Conservation (phyloP, 2,113 vertebrate genomes). For the Labeo catla region DNA sequence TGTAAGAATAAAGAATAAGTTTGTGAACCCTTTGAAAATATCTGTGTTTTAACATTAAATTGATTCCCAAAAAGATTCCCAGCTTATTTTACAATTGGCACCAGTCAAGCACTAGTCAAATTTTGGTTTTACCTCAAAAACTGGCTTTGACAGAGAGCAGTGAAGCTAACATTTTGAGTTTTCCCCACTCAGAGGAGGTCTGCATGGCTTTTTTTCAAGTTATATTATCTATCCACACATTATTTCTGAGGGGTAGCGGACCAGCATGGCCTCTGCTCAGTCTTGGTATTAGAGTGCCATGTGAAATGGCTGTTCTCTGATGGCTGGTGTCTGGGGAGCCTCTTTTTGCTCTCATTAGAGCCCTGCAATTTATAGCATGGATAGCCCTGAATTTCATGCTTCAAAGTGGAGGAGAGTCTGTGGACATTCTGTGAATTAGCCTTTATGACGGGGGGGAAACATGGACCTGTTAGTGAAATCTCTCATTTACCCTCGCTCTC, state of each 20-base stretch:
- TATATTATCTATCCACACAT: constrained; percentile 10
- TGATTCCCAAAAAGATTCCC: too few species aligned
- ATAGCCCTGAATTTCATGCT: constrained; percentile 39
- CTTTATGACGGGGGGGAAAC: constrained; percentile 24
- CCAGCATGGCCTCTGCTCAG: constrained; percentile 1
- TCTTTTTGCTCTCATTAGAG: constrained; percentile 64
- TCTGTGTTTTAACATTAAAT: too few species aligned
- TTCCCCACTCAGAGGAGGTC: background rate
- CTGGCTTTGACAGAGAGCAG: background rate
- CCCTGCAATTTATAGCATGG: constrained; percentile 57
- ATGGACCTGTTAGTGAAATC: constrained; percentile 30
- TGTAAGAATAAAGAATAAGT: too few species aligned
- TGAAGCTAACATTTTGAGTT: background rate
- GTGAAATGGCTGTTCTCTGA: constrained; percentile 48
- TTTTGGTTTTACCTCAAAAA: background rate
- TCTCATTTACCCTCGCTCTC: background rate
- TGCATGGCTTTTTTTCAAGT: background rate
- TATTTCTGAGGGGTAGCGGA: background rate
- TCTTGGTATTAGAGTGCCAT: background rate
- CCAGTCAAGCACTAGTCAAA: background rate
- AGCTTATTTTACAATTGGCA: background rate
- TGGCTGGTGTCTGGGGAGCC: constrained; percentile 57
- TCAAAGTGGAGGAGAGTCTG: constrained; percentile 25
- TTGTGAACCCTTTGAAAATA: too few species aligned
- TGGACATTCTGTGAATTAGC: constrained; percentile 44